Conservation (phyloP, 2,113 vertebrate species). For the Salvelinus namaycush region DNA sequence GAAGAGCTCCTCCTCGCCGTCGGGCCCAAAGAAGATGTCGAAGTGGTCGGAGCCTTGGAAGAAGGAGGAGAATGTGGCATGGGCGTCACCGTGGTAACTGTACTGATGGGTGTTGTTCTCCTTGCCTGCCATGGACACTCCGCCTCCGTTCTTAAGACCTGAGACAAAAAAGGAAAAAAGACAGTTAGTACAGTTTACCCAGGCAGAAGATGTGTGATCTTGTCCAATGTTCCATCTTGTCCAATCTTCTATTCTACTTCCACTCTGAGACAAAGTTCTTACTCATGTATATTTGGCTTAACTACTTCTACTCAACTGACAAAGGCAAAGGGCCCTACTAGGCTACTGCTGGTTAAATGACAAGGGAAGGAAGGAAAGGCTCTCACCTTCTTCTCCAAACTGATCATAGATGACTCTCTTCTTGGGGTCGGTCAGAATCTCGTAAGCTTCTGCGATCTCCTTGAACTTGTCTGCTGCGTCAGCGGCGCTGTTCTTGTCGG, state of each 20-base stretch:
- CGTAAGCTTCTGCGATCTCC: slow-evolving; percentile 93
- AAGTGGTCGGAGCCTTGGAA: slow-evolving; percentile 75
- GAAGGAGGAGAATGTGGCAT: slow-evolving; percentile 73
- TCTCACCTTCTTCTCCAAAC: slow-evolving; percentile 94
- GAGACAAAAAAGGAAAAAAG: background rate
- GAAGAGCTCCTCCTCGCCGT: slow-evolving; percentile 88
- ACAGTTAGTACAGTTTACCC: background rate
- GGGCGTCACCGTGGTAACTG: slow-evolving; percentile 84
- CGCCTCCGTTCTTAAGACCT: slow-evolving; percentile 84
- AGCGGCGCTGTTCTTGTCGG: slow-evolving; percentile 95
- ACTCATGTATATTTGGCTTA: background rate
- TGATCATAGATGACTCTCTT: slow-evolving; percentile 91
- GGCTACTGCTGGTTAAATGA: background rate
- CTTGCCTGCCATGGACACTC: slow-evolving; percentile 81
- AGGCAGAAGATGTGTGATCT: background rate
- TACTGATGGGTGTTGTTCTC: slow-evolving; percentile 83
- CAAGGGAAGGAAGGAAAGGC: background rate
- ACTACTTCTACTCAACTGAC: slow-evolving; percentile 86
- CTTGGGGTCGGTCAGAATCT: slow-evolving; percentile 90
- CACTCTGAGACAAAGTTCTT: background rate
- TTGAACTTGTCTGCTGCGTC: slow-evolving; percentile 95
- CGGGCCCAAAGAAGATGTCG: slow-evolving; percentile 90
- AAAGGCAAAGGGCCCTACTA: slow-evolving; percentile 30
- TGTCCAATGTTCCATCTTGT: background rate
- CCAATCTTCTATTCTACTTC: background rate